Conservation (phyloP, 2,888 invertebrate species). For the Caenorhabditis sulstoni region DNA sequence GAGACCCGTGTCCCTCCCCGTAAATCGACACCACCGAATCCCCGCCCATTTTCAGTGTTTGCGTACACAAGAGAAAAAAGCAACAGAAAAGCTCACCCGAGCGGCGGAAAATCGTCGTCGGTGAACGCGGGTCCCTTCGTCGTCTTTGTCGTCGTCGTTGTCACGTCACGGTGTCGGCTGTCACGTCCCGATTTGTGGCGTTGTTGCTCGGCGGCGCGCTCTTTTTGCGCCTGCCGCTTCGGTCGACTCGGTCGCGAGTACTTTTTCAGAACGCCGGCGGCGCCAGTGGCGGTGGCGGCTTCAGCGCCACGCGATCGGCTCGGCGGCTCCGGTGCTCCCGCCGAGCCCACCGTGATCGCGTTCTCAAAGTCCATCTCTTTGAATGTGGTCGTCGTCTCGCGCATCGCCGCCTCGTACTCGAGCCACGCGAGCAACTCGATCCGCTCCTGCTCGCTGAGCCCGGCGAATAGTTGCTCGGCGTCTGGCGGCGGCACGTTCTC, state of each 20-base stretch:
- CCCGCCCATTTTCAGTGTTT: too few species aligned
- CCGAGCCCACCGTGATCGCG: constrained; percentile 36
- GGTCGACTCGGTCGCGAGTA: constrained; percentile 43
- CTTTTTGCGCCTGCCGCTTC: constrained; percentile 36
- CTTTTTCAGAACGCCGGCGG: constrained; percentile 22
- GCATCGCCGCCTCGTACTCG: too few species aligned
- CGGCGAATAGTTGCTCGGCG: background rate
- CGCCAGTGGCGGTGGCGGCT: too few species aligned
- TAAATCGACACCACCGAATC: too few species aligned
- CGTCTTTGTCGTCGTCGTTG: too few species aligned
- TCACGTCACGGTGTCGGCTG: background rate
- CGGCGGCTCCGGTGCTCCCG: constrained; percentile 53
- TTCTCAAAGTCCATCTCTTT: constrained; percentile 23
- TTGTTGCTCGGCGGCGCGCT: constrained; percentile 13
- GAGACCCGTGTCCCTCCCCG: too few species aligned
- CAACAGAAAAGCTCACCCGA: constrained; percentile 17
- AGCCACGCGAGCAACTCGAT: background rate
- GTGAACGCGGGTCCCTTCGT: constrained; percentile 30
- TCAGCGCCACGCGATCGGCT: too few species aligned
- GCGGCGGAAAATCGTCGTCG: constrained; percentile 54
- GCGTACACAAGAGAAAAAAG: too few species aligned
- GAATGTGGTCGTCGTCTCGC: too few species aligned
- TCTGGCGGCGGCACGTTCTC: constrained; percentile 23
- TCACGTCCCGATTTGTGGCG: constrained; percentile 18
- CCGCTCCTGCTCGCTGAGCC: constrained; percentile 16